Base-by-base conservation (phyloP, 92 coral and sea anemone species). In the Hydrozoanthus gracilis region DNA sequence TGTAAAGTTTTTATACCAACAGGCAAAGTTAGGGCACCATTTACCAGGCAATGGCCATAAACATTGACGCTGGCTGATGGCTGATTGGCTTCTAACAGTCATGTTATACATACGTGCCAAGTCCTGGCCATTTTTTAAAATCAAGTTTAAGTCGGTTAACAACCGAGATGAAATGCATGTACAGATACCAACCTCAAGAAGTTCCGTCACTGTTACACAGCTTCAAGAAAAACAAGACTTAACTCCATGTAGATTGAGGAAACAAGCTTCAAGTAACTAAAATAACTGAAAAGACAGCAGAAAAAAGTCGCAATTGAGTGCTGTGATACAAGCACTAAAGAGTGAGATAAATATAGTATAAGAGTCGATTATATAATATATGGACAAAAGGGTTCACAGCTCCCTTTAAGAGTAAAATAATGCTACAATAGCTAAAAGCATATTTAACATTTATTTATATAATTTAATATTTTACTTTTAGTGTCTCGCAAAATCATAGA, bases 1-100 rank as follows among this genome's bases (percentile, higher is more conserved):
- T 46, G 51, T 65, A 35, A 66, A 80, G 35, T 13, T 65, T 16
- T 47, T 20, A 18, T 16, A 9, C 51, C 50, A 27, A n/a, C 52
- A 80, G 85, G 85, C 85, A 80, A 80, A 80, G 85, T 47, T 80
- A 80, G 85, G 85, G 27, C 85, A 80, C 12, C 85, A 80, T 46
- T 3, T 80, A 80, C 85, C 85, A 45, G 85, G 85, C 48, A 80
- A 80, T 80, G 62, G 74, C 39, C 85, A 80, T 16, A 65, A 65
- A 18, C 85, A 66, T 62, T 80, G 72, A 80, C 73, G 18, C 5
- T 39, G 6, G 39, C 15, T 0, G 73, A 27, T 68, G 73, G 73
- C 47, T 8, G 7, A 58, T 27, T 80, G 55, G 61, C 51, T 65
- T 65, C 50, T 48, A n/a, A 16, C 73, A 45, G 72, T 48, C 70